These are phyloP conservation scores for Drosophila melanica DNA, from an alignment of 1,140 invertebrate genomes.

Conservation along the genomic window DNA sequence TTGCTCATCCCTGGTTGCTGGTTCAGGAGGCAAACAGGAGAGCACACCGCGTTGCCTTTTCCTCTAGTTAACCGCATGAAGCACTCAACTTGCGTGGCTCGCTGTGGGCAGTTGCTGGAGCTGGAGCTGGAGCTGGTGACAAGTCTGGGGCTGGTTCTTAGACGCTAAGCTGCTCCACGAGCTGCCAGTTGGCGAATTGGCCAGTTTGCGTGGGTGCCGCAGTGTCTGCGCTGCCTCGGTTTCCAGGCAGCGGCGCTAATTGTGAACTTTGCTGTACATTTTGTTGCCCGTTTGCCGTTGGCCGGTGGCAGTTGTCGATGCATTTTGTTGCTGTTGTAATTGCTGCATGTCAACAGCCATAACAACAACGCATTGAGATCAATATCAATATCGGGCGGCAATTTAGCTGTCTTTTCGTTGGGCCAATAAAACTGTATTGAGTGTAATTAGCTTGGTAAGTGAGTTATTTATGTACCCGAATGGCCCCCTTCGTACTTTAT, in stretches of 20 bases:
- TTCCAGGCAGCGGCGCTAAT: conserved; percentile 46
- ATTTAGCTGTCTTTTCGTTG: conserved; percentile 36
- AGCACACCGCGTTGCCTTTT: too few relatives aligned
- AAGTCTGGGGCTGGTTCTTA: conserved; percentile 5
- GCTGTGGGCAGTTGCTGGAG: conserved; percentile 10
- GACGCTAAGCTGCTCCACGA: conserved; percentile 1
- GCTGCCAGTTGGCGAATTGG: neutral
- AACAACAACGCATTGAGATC: conserved; percentile 44
- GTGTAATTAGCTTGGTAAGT: conserved; percentile 73
- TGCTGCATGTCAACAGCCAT: conserved; percentile 62
- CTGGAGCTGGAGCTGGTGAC: conserved; percentile 17
- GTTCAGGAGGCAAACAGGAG: too few relatives aligned
- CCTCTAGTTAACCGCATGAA: neutral
- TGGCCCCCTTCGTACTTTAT: conserved; percentile 48
- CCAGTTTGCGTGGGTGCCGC: conserved; percentile 56
- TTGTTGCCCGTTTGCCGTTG: neutral
- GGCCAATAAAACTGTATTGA: conserved; percentile 74
- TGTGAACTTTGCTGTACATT: conserved; percentile 71
- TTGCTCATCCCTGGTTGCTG: neutral
- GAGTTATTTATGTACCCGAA: conserved; percentile 72
- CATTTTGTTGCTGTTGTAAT: conserved; percentile 75
- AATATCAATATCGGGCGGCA: conserved; percentile 53
- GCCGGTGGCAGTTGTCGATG: conserved; percentile 53
- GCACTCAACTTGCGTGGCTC: too few relatives aligned
- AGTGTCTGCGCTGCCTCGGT: conserved; percentile 38